Conservation (phyloP, 2,797 vertebrate species). For the Sebastes ruberrimus region DNA sequence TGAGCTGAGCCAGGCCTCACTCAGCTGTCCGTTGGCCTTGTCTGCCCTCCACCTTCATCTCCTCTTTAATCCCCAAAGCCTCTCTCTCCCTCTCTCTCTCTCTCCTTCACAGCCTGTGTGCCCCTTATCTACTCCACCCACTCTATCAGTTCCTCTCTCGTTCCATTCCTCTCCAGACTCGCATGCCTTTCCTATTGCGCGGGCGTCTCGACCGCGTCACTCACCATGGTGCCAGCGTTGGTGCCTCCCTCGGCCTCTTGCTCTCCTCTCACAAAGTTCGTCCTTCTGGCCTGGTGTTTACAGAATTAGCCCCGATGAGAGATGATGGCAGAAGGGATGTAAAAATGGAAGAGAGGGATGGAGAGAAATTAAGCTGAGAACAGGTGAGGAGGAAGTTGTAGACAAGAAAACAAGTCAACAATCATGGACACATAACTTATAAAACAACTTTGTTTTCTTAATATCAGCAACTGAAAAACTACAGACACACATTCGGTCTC, state of each 20-base stretch:
- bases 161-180: constrained; percentile 36
- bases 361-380: not conserved
- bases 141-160: constrained; percentile 46
- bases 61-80: constrained; percentile 66
- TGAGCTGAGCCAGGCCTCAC: constrained; percentile 30
- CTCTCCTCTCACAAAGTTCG: constrained; percentile 49
- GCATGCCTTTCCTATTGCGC: constrained; percentile 28
- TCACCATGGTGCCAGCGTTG: constrained; percentile 57
- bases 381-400: not conserved
- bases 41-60: constrained; percentile 58
- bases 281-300: constrained; percentile 68
- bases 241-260: constrained; percentile 51
- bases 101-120: constrained; percentile 21
- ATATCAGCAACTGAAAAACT: not conserved
- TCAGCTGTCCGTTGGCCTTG: constrained; percentile 59
- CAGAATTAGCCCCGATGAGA: not conserved
- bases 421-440: not conserved
- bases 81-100: constrained; percentile 31
- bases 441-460: not conserved
- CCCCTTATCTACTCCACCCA: constrained; percentile 34
- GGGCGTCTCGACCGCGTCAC: constrained; percentile 57
- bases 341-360: not conserved
- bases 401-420: not conserved
- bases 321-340: not conserved
- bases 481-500: not conserved